Base-by-base conservation (phyloP, 2,113 vertebrate genomes). In the Myiagra hebetior region DNA sequence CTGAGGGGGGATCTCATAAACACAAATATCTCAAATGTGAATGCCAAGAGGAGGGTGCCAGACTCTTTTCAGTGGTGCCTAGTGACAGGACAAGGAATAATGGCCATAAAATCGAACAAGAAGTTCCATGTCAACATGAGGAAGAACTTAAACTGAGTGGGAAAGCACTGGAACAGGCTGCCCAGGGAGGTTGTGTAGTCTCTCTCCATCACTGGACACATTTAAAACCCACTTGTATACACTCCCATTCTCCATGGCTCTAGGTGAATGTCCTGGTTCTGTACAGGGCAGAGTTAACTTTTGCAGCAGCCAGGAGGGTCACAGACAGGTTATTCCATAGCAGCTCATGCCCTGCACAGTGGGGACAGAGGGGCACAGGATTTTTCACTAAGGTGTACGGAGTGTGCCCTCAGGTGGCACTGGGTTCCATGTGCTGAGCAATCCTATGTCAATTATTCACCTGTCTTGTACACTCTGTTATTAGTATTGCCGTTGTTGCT, bases 341-440 rank as follows among this genome's bases (percentile, higher is more conserved):
- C 44, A 44, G 13, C 10, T 47, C 50, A 39, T 0, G 1, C 30
- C 30, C 50, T 67, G 31, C 1, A 0, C 26, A 68, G 52, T 26
- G 11, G 26, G 15, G 33, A 52, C 37, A 69, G 46, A 69, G 2
- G 11, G 4, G 7, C 16, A 12, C 14, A 12, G 14, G 15, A n/a
- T 15, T 69, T 50, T 37, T 33, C 33, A 50, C 9, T 0, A 0
- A 23, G 27, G 26, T 50, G 15, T 49, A 21, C 5, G 0, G 0
- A 42, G 13, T 37, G 21, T 44, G 53, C 17, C 17, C 27, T 33
- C 33, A 27, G 44, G 14, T 44, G 37, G 17, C 3, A 8, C 7
- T 0, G 0, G 31, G 6, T 31, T 59, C 21, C 17, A 15, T 1
- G 2, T 52, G 22, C 72, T 50, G 11, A 52, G 44, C 31, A 44